Evolutionary conservation across 2,888 invertebrate species (phyloP), one percentile per base, ranked within the genome.

Genomic region (Nemotelus nigrinus): DNA sequence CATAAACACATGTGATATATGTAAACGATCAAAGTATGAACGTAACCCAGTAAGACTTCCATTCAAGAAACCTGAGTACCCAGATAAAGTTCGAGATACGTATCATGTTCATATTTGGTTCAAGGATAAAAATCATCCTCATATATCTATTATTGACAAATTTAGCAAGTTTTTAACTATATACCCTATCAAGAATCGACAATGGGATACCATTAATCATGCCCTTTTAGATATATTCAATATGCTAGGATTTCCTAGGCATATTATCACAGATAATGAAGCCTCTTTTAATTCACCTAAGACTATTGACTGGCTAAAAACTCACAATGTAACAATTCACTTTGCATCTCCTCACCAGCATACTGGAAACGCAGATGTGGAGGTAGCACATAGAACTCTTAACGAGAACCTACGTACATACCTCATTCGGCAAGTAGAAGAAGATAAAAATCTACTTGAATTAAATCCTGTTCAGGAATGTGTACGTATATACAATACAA

Each of bases 1-100:
- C 39, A 55, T 55, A 41, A 70, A 70, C 8, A 53, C 45, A 45
- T 72, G 60, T 57, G 1, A 5, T 47, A 58, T 72, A 44, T 72
- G 72, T 45, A 72, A 50, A 2, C 58, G 48, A 72, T 43, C 43
- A 39, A 72, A 58, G 45, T 72, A 72, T 47, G 72, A 72, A 72
- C 43, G 60, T 39, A 72, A 72, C 41, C 72, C 72, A 2, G 58
- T n/a, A 2, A 75, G 39, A 58, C 43, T 64, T 53, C 63, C 63
- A 75, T 75, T 75, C 50, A 48, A 75, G 50, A 41, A 39, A 41
- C 57, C 64, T 41, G 44, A 58, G 10, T 53, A 45, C 5, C 39
- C 75, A 39, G 47, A 44, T 4, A 39, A 72, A 7, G 53, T 72
- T 2, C 57, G 58, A 58, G 57, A 72, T 72, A 58, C 47, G 2